Conservation (phyloP, 2,888 invertebrate species). For the Trissolcus brochymenae region DNA sequence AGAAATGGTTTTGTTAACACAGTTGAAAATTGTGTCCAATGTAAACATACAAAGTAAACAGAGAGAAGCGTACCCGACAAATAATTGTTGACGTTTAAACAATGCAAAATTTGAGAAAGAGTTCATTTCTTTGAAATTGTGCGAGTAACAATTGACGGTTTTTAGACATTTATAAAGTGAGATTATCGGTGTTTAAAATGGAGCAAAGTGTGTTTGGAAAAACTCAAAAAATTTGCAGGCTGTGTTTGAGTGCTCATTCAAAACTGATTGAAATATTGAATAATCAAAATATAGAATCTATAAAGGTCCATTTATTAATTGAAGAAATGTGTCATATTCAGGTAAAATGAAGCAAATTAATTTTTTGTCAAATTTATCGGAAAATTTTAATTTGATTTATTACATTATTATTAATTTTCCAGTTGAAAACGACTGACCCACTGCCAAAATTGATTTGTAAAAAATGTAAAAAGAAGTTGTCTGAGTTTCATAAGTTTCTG, state of each 20-base stretch:
- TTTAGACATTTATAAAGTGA: no score
- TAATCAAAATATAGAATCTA: not conserved
- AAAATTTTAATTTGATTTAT: not conserved
- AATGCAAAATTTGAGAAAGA: no score
- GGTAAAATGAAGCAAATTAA: no score
- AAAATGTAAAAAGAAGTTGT: not conserved
- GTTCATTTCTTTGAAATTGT: no score
- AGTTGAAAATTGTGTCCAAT: no score
- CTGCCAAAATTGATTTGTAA: not conserved
- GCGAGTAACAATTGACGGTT: no score
- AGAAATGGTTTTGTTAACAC: no score
- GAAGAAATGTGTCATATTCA: conserved; percentile 1
- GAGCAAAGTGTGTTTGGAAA: not conserved
- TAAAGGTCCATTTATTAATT: not conserved
- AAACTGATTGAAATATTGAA: not conserved
- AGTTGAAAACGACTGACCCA: not conserved
- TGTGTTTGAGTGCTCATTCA: not conserved
- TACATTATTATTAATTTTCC: not conserved
- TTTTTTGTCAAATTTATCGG: no score
- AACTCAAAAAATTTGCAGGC: conserved; percentile 1
- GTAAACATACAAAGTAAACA: no score
- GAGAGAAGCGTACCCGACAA: no score
- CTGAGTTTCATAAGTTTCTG: conserved; percentile 26
- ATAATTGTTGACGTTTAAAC: no score
- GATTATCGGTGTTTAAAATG: not conserved